A percentile compares a stretch with the other conserved stretches of the same genome.
Conservation (phyloP, 2,113 vertebrate genomes). For the Rhizomys pruinosus region DNA sequence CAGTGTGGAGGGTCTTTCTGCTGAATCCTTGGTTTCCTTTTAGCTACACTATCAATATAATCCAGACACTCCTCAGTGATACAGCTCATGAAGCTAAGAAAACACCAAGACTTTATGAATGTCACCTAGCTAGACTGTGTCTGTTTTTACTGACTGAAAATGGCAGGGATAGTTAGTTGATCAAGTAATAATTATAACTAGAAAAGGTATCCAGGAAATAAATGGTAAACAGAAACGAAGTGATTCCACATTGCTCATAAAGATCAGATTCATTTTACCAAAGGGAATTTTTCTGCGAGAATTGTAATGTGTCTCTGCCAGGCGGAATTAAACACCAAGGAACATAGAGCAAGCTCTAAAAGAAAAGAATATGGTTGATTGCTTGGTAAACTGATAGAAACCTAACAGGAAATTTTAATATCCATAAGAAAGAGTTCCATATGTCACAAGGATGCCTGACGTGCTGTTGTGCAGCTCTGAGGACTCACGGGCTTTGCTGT, state of each 20-base stretch:
- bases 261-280: slow-evolving; percentile 7
- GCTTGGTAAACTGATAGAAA: background rate
- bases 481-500: background rate
- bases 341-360: background rate
- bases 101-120: background rate
- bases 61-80: background rate
- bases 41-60: background rate
- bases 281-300: background rate
- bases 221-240: slow-evolving; percentile 28
- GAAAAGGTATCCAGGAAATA: slow-evolving; percentile 34
- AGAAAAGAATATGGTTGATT: background rate
- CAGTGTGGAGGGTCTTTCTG: background rate
- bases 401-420: slow-evolving; percentile 23
- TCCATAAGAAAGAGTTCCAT: background rate
- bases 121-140: background rate
- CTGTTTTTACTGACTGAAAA: background rate
- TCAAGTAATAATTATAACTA: background rate
- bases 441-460: background rate
- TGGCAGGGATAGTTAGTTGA: background rate
- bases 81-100: background rate
- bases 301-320: background rate
- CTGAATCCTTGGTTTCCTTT: slow-evolving; percentile 1
- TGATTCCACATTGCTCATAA: background rate
- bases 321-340: slow-evolving; percentile 4
- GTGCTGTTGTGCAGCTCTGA: background rate